These are phyloP conservation scores for Columbina picui DNA, from an alignment of 2,113 vertebrate genomes.

Conservation along the genomic window DNA sequence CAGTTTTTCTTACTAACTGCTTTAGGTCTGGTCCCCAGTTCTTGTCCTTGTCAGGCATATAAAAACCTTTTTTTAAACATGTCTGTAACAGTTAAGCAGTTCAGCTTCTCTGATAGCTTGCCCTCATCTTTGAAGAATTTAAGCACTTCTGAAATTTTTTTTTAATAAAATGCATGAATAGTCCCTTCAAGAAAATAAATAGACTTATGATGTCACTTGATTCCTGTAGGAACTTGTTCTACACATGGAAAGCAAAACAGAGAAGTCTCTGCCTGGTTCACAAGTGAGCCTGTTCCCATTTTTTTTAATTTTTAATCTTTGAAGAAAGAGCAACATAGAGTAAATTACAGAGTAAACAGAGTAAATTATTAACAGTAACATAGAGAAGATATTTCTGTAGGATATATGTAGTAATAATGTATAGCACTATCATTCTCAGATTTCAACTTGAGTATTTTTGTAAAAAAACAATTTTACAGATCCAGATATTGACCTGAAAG, in stretches of 20 bases:
- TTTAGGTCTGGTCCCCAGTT: neutral
- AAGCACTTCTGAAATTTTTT: neutral
- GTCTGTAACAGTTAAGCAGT: neutral
- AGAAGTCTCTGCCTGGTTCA: neutral
- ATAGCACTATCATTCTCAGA: neutral
- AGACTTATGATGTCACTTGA: neutral
- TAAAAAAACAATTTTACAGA: neutral
- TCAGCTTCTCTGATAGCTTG: neutral
- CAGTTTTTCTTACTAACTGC: neutral
- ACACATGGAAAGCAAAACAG: neutral
- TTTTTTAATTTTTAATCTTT: neutral
- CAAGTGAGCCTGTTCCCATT: neutral
- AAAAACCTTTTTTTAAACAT: neutral
- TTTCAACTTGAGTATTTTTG: neutral
- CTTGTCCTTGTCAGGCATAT: neutral
- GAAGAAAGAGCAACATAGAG: neutral
- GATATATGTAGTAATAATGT: neutral
- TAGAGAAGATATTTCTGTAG: neutral
- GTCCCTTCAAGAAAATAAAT: neutral
- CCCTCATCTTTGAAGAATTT: neutral
- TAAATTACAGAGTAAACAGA: neutral
- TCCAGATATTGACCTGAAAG: neutral
- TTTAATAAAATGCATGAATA: neutral
- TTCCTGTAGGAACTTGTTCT: neutral
- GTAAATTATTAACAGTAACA: neutral